A percentile compares a stretch with the other conserved stretches of the same genome.
phyloP scores from a whole-genome alignment of 2,113 vertebrate species.

The Chascanopsetta lugubris region DNA sequence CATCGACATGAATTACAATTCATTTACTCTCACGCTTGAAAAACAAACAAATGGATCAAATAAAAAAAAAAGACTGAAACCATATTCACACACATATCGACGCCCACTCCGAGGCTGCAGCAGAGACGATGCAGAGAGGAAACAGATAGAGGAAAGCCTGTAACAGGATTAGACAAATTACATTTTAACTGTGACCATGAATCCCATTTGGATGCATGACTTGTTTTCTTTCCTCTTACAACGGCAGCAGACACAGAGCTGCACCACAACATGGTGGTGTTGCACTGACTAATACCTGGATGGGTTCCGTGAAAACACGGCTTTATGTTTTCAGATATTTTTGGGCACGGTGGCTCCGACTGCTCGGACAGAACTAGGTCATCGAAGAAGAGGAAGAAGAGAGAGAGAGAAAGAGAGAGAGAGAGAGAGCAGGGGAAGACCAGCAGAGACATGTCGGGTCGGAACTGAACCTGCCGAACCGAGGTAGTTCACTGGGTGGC shows the following conservation, averaged over 20 bases:
- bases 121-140: constrained; percentile 28
- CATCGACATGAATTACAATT: no score
- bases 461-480: no score
- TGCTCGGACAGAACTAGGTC: background rate
- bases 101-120: constrained; percentile 15
- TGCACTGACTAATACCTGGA: constrained; percentile 12
- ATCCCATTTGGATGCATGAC: constrained; percentile 55
- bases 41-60: constrained; percentile 17
- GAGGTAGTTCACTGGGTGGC: no score
- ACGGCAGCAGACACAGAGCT: constrained; percentile 7
- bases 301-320: background rate
- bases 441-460: no score
- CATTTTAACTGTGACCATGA: constrained; percentile 70
- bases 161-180: constrained; percentile 77
- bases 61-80: constrained; percentile 13
- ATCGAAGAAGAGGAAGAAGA: no score
- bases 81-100: constrained; percentile 18
- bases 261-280: constrained; percentile 31
- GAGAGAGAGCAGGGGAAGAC: no score
- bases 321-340: background rate
- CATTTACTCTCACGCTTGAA: no score
- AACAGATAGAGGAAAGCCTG: constrained; percentile 57
- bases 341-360: background rate
- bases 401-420: no score
- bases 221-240: constrained; percentile 44